These are phyloP conservation scores for Amphiduros pacificus DNA, from an alignment of 2,888 invertebrate genomes.

Conservation along the genomic window DNA sequence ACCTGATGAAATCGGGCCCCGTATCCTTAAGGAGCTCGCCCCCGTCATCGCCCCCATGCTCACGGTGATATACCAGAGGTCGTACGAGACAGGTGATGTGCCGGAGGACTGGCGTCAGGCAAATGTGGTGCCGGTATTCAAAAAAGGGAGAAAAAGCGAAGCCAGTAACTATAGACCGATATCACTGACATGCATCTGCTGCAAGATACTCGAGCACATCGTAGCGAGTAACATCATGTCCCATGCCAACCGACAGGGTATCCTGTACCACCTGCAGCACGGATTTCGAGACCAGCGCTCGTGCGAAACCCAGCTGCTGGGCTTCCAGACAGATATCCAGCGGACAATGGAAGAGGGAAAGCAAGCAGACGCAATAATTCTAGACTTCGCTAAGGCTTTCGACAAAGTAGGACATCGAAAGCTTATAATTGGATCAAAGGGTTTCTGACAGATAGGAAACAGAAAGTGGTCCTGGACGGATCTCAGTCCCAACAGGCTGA, in stretches of 20 bases:
- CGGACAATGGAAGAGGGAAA: neutral
- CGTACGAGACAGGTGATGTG: neutral
- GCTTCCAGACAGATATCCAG: neutral
- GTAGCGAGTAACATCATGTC: neutral
- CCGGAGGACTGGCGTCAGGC: neutral
- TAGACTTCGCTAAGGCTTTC: slow-evolving; percentile 2
- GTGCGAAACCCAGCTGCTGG: slow-evolving; percentile 1
- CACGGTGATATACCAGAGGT: neutral
- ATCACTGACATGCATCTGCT: too few species aligned
- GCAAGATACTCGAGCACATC: neutral
- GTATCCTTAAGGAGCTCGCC: neutral
- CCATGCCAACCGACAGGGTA: neutral
- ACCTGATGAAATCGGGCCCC: neutral
- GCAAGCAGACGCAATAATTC: neutral
- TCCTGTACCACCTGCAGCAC: neutral
- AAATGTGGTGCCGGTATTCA: neutral
- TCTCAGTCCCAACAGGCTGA: neutral
- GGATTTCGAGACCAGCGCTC: neutral
- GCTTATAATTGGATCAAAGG: neutral
- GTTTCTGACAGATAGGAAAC: neutral
- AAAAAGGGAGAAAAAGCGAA: neutral
- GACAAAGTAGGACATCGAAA: neutral
- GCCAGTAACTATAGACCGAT: neutral
- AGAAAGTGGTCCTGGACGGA: neutral
- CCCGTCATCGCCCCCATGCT: neutral